phyloP scores from a whole-genome alignment of 1,140 invertebrate genomes.

The Cherax destructor region DNA sequence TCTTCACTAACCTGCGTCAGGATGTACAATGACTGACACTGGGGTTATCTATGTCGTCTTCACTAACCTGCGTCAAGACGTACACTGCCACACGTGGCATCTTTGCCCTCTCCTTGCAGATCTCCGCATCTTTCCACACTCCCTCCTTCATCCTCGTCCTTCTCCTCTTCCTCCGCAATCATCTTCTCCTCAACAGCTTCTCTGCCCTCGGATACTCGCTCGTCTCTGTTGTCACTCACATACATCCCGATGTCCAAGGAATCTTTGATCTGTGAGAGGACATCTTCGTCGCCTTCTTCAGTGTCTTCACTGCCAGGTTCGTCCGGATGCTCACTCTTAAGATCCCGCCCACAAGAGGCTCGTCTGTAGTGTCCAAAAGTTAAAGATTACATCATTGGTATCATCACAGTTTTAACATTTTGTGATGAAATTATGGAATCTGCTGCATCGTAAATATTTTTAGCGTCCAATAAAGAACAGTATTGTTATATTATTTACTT shows the following conservation, averaged over 20 bases:
- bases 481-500: too few relatives aligned
- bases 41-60: neutral
- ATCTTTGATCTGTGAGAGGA: constrained; percentile 25
- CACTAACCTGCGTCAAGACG: neutral
- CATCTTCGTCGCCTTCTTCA: constrained; percentile 12
- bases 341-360: neutral
- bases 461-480: too few relatives aligned
- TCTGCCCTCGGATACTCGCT: neutral
- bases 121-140: neutral
- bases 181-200: neutral
- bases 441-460: too few relatives aligned
- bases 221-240: neutral
- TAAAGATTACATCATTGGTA: neutral
- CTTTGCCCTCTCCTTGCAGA: neutral
- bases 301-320: constrained; percentile 5
- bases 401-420: neutral
- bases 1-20: neutral
- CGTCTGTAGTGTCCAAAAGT: too few relatives aligned
- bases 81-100: neutral
- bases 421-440: too few relatives aligned
- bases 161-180: neutral
- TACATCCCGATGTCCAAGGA: constrained; percentile 27
- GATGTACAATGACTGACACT: neutral
- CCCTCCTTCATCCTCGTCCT: neutral
- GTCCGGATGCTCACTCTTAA: neutral